These are phyloP conservation scores for Nettapus auritus DNA, from an alignment of 2,113 vertebrate genomes.

Conservation along the genomic window DNA sequence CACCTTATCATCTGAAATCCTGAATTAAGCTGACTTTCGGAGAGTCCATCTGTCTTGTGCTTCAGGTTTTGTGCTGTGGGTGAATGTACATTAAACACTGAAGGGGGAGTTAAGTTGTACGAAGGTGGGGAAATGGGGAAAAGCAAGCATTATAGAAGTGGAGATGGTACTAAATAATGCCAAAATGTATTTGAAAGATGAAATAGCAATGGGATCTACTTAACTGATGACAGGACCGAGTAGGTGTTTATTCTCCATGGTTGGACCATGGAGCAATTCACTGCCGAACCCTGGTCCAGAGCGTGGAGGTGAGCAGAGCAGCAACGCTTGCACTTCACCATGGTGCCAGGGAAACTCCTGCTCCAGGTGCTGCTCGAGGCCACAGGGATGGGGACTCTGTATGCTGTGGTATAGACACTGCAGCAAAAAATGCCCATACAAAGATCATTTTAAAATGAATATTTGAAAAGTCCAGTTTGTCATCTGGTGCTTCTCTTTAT, in stretches of 20 bases:
- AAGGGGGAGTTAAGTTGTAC: neutral
- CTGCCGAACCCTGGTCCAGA: accelerated
- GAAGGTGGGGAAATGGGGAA: neutral
- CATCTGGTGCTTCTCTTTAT: neutral
- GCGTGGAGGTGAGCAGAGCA: neutral
- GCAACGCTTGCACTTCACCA: neutral
- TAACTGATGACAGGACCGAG: neutral
- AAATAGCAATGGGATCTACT: neutral
- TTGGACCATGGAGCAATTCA: neutral
- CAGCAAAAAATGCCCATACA: neutral
- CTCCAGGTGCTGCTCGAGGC: neutral
- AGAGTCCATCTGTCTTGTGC: neutral
- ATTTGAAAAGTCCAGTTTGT: neutral
- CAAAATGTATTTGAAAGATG: neutral
- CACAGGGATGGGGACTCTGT: neutral
- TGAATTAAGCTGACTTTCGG: neutral
- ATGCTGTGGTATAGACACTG: neutral
- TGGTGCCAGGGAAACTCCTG: neutral
- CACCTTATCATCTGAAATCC: neutral
- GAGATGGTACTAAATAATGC: neutral
- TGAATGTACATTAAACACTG: neutral
- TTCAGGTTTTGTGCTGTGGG: neutral
- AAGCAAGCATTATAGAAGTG: neutral
- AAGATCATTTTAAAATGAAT: neutral
- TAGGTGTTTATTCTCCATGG: neutral